A percentile compares a stretch with the other conserved stretches of the same genome.
phyloP scores from a whole-genome alignment of 2,113 vertebrate species.

The Osmerus mordax region DNA sequence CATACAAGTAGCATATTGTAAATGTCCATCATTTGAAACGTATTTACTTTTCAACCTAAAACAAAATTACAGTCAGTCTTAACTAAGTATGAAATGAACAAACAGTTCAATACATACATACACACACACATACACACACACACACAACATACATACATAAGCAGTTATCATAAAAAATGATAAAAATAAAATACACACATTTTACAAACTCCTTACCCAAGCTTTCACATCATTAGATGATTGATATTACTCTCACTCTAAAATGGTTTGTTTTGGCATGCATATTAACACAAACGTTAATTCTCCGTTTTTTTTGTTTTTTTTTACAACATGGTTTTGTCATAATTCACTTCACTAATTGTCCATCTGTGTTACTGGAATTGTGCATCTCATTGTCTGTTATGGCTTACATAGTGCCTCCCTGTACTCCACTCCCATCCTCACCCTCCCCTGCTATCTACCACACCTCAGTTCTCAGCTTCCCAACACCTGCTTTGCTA shows the following conservation, averaged over 20 bases:
- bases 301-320: conserved; percentile 25
- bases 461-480: not conserved
- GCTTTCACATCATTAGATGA: conserved; percentile 66
- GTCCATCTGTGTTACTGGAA: conserved; percentile 60
- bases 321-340: conserved; percentile 55
- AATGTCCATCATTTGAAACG: conserved; percentile 72
- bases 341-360: conserved; percentile 62
- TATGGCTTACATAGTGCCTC: conserved; percentile 72
- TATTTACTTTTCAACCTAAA: conserved; percentile 73
- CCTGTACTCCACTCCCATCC: conserved; percentile 21
- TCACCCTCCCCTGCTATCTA: conserved; percentile 23
- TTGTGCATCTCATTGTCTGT: conserved; percentile 59
- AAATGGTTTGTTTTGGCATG: conserved; percentile 68
- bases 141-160: conserved; percentile 69
- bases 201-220: conserved; percentile 75
- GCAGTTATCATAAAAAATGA: conserved; percentile 77
- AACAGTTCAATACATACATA: conserved; percentile 69
- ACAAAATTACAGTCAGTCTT: conserved; percentile 71
- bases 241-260: conserved; percentile 66
- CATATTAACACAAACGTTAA: conserved; percentile 71
- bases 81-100: conserved; percentile 79
- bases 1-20: conserved; percentile 79
- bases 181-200: conserved; percentile 78
- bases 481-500: conserved; percentile 7
- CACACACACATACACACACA: conserved; percentile 56